Evolutionary conservation across 2,888 invertebrate species (phyloP).

Genomic region (Ellobium chinense): DNA sequence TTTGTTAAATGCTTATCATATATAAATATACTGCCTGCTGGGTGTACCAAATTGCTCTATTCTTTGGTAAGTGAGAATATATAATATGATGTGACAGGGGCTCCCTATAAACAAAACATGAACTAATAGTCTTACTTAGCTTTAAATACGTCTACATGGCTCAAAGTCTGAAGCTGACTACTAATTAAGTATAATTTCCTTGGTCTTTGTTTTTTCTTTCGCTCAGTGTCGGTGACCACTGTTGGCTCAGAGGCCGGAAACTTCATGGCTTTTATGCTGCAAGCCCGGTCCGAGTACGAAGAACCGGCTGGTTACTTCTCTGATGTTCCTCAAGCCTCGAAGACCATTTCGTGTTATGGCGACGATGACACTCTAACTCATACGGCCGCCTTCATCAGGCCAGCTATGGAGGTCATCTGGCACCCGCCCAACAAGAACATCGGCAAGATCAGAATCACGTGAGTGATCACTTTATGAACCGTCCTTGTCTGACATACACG

Average conservation of each 20-base stretch:
- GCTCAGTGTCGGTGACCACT: slow-evolving; percentile 24
- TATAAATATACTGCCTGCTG: too few species aligned
- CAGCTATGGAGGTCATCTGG: slow-evolving; percentile 47
- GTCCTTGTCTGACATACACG: too few species aligned
- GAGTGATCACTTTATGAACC: not conserved
- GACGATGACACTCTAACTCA: slow-evolving; percentile 48
- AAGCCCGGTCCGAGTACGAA: slow-evolving; percentile 38
- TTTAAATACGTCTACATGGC: too few species aligned
- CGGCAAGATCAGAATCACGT: slow-evolving; percentile 46
- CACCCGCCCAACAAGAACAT: slow-evolving; percentile 46
- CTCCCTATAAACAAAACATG: too few species aligned
- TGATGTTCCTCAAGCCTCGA: slow-evolving; percentile 38
- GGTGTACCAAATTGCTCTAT: too few species aligned
- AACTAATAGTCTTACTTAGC: too few species aligned
- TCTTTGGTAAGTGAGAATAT: too few species aligned
- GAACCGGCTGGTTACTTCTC: slow-evolving; percentile 41
- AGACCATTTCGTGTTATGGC: slow-evolving; percentile 37
- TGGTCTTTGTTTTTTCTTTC: too few species aligned
- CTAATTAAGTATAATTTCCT: too few species aligned
- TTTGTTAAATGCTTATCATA: too few species aligned
- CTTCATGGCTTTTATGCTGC: slow-evolving; percentile 52
- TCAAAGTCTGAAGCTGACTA: too few species aligned
- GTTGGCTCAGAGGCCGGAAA: slow-evolving; percentile 13
- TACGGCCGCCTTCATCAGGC: slow-evolving; percentile 47
- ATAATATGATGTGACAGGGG: too few species aligned